phyloP scores from a whole-genome alignment of 2,888 invertebrate species.

The Atrina japonica region DNA sequence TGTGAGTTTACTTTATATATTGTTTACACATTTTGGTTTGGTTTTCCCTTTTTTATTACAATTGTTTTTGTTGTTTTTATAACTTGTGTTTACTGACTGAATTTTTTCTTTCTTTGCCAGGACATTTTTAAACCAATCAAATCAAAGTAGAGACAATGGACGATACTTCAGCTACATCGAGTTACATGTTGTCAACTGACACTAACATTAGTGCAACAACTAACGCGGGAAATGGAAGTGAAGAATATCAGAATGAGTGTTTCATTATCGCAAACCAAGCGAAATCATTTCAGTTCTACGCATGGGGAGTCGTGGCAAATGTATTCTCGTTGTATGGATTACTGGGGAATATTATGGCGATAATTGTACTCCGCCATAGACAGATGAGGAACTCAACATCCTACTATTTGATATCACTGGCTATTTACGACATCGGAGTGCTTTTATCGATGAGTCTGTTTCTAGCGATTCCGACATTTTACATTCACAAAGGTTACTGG shows the following conservation, averaged over 20 bases:
- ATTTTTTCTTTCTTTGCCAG: too few species aligned
- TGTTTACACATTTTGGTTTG: too few species aligned
- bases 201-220: too few species aligned
- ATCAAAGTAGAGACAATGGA: too few species aligned
- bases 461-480: constrained; percentile 71
- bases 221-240: too few species aligned
- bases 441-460: constrained; percentile 84
- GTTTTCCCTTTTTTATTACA: too few species aligned
- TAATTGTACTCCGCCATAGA: constrained; percentile 82
- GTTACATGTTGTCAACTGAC: too few species aligned
- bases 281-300: constrained; percentile 83
- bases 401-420: constrained; percentile 94
- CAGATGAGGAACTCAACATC: constrained; percentile 98
- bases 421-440: constrained; percentile 95
- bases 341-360: constrained; percentile 76
- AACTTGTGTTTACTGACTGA: too few species aligned
- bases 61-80: too few species aligned
- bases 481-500: constrained; percentile 86
- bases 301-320: constrained; percentile 94
- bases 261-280: constrained; percentile 10
- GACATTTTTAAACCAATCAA: too few species aligned
- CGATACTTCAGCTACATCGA: too few species aligned
- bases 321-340: constrained; percentile 89
- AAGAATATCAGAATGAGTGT: background rate
- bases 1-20: too few species aligned